Conservation (phyloP, 2,888 invertebrate genomes). For the Synanthedon vespiformis region DNA sequence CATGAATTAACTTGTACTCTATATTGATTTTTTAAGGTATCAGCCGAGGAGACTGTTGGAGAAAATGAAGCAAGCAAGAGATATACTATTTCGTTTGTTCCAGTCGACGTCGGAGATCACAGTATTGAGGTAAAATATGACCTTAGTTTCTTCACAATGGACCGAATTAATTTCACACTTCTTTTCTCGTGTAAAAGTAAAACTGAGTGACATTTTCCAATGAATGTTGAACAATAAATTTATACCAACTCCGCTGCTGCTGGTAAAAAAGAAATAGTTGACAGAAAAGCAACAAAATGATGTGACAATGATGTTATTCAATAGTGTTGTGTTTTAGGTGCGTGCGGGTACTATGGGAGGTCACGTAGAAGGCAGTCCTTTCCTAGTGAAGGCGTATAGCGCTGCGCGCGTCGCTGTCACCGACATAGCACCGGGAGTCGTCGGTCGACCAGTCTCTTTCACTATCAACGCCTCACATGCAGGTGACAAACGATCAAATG, state of each 20-base stretch:
- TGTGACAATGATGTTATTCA: not conserved
- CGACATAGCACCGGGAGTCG: conserved; percentile 90
- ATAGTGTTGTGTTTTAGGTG: conserved; percentile 27
- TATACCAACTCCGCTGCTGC: too few species aligned
- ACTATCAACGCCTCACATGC: conserved; percentile 88
- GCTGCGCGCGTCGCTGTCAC: conserved; percentile 94
- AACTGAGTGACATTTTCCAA: too few species aligned
- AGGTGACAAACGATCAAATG: conserved; percentile 23
- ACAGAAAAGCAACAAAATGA: too few species aligned
- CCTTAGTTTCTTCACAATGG: too few species aligned
- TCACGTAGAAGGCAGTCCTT: conserved; percentile 95
- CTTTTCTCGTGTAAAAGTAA: too few species aligned
- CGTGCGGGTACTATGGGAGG: conserved; percentile 73
- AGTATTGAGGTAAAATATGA: conserved; percentile 80
- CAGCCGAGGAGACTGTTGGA: conserved; percentile 58
- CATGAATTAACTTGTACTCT: not conserved
- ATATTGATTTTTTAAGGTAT: conserved; percentile 28
- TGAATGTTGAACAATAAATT: too few species aligned
- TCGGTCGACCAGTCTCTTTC: conserved; percentile 94
- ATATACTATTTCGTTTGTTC: conserved; percentile 79
- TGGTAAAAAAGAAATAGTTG: too few species aligned
- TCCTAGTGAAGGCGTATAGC: conserved; percentile 95
- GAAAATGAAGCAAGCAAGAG: conserved; percentile 65
- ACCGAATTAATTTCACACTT: too few species aligned
- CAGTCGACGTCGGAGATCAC: conserved; percentile 93